Evolutionary conservation across 2,888 invertebrate species (phyloP).

Genomic region (Falcaria lacertinaria): DNA sequence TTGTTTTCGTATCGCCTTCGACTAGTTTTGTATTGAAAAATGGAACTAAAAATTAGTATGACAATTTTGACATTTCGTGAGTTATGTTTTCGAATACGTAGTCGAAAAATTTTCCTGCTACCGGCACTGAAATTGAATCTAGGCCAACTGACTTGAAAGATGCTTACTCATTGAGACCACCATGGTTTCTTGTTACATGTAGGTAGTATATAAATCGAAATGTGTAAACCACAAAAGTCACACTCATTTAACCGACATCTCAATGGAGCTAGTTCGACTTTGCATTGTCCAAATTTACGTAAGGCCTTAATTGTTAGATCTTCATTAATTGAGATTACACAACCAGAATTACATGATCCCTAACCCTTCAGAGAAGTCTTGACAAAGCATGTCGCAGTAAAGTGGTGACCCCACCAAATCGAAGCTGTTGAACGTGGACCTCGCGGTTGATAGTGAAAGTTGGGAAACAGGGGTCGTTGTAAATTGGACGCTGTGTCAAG

Average conservation of each 20-base stretch:
- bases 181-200: neutral
- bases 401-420: neutral
- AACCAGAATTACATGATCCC: neutral
- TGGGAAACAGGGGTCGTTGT: neutral
- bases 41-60: too few species aligned
- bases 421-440: neutral
- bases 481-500: constrained; percentile 4
- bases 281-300: neutral
- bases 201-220: neutral
- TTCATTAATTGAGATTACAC: neutral
- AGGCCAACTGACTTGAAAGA: neutral
- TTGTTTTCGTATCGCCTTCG: too few species aligned
- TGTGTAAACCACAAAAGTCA: neutral
- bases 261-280: neutral
- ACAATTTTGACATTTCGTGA: too few species aligned
- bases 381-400: neutral
- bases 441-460: neutral
- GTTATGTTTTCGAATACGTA: too few species aligned
- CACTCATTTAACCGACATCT: neutral
- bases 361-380: neutral
- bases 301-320: neutral
- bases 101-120: too few species aligned
- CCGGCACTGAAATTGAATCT: neutral
- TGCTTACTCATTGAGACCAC: neutral
- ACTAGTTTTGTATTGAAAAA: too few species aligned